Conservation (phyloP, 2,888 invertebrate species). For the Tuberolachnus salignus region DNA sequence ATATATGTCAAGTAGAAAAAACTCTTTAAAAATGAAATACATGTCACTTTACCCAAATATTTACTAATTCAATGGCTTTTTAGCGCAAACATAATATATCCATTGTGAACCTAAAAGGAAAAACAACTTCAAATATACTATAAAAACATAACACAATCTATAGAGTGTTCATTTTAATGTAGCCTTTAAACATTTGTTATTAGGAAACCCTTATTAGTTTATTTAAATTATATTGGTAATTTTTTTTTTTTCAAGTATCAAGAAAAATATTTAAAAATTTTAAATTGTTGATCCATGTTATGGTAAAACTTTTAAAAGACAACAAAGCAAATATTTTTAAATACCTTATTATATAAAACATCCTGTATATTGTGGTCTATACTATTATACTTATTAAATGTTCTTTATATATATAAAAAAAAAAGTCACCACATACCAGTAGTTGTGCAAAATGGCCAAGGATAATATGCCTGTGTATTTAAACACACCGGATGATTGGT, state of each 20-base stretch:
- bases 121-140: slow-evolving; percentile 10
- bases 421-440: neutral
- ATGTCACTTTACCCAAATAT: slow-evolving; percentile 5
- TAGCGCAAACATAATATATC: slow-evolving; percentile 9
- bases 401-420: neutral
- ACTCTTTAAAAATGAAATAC: neutral
- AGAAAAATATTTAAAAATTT: neutral
- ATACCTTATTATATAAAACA: neutral
- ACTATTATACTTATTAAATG: neutral
- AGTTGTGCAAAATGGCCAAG: neutral
- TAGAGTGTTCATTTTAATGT: neutral
- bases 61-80: slow-evolving; percentile 6
- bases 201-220: neutral
- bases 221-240: too few relatives aligned
- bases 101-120: slow-evolving; percentile 7
- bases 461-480: slow-evolving; percentile 26
- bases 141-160: slow-evolving; percentile 12
- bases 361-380: neutral
- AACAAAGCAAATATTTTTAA: neutral
- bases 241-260: neutral
- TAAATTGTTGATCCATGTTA: neutral
- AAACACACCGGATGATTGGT: slow-evolving; percentile 31
- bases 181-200: slow-evolving; percentile 17
- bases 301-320: too few relatives aligned
- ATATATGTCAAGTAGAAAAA: too few relatives aligned